Percentiles rank a stretch among this genome's conserved stretches.
phyloP scores from a whole-genome alignment of 2,888 invertebrate genomes.

The Agriopis aurantiaria region DNA sequence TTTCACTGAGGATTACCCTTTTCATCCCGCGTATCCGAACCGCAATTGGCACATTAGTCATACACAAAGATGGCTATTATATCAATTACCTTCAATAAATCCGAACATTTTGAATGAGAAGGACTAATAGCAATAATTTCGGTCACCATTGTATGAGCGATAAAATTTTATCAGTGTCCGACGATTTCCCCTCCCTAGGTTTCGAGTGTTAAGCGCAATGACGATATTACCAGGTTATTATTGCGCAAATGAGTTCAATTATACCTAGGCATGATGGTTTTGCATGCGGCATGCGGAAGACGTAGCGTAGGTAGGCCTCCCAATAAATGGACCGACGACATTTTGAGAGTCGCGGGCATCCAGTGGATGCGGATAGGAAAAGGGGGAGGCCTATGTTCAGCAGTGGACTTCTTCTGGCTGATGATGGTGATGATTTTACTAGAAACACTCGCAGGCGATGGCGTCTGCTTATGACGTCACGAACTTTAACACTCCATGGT shows the following conservation, averaged over 20 bases:
- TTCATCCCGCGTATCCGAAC: conserved; percentile 19
- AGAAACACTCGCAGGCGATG: too few species aligned
- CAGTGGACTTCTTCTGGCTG: too few species aligned
- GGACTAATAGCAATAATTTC: conserved; percentile 76
- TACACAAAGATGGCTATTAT: conserved; percentile 74
- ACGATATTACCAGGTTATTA: conserved; percentile 10
- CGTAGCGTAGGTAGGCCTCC: too few species aligned
- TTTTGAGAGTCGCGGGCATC: too few species aligned
- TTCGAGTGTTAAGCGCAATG: conserved; percentile 48
- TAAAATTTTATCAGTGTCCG: conserved; percentile 74
- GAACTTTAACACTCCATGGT: too few species aligned
- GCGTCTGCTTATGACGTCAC: too few species aligned
- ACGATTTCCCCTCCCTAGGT: conserved; percentile 56
- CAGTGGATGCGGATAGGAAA: too few species aligned
- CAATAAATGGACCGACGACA: too few species aligned
- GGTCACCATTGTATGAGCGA: conserved; percentile 66
- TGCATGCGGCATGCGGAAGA: too few species aligned
- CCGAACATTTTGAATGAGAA: conserved; percentile 66
- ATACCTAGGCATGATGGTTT: background rate
- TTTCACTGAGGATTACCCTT: background rate
- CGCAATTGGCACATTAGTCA: conserved; percentile 31
- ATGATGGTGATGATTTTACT: too few species aligned
- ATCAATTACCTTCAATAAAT: conserved; percentile 77
- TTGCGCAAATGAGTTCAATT: background rate
- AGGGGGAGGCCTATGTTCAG: too few species aligned